phyloP scores from a whole-genome alignment of 2,113 vertebrate species.

The Cyanoderma ruficeps region DNA sequence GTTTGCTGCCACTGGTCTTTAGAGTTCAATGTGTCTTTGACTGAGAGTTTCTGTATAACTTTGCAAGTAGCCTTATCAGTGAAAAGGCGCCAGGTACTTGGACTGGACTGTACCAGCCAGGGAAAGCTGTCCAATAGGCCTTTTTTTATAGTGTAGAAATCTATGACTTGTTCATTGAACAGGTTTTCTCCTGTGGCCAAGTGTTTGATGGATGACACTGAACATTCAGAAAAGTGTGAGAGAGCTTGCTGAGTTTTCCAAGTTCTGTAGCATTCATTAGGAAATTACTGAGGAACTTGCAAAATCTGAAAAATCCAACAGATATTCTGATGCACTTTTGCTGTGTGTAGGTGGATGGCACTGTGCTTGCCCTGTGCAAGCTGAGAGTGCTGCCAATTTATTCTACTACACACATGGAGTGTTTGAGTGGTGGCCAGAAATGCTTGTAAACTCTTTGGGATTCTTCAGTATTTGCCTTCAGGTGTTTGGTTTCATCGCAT shows the following conservation, averaged over 20 bases:
- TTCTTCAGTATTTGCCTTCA: conserved; percentile 21
- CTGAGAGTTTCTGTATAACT: neutral
- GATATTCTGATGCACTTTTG: neutral
- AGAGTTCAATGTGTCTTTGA: neutral
- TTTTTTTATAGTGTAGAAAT: neutral
- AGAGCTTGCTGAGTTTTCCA: neutral
- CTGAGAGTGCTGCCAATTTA: neutral
- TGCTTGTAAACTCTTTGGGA: neutral
- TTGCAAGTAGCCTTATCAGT: neutral
- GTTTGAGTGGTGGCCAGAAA: neutral
- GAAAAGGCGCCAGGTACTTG: neutral
- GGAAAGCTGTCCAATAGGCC: neutral
- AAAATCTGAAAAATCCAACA: conserved; percentile 1
- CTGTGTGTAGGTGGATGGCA: neutral
- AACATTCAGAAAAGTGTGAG: neutral
- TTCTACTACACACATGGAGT: neutral
- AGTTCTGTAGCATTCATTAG: neutral
- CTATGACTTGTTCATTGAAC: neutral
- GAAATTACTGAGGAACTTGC: neutral
- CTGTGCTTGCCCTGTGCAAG: neutral
- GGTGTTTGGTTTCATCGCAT: neutral
- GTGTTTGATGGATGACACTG: neutral
- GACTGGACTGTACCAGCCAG: neutral
- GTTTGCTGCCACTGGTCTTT: neutral
- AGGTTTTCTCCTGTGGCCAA: neutral